Conservation (phyloP, 2,113 vertebrate genomes). For the Terrapene triunguis region DNA sequence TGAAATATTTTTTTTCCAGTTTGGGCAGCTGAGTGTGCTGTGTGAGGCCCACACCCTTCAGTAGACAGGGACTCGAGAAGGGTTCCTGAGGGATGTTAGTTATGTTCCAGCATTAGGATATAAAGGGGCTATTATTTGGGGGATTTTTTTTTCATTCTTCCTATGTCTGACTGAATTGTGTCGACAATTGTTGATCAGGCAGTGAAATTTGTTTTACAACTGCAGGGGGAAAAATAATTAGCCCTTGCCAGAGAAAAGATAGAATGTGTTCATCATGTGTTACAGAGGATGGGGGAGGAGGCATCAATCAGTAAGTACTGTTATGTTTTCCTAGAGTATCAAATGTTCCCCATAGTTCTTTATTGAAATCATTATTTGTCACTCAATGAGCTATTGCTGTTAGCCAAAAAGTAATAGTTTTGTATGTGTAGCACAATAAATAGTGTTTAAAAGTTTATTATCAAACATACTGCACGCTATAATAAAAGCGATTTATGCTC, state of each 20-base stretch:
- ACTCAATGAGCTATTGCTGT: slow-evolving; percentile 26
- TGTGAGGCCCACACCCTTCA: neutral
- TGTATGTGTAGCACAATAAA: slow-evolving; percentile 53
- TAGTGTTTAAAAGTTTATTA: slow-evolving; percentile 71
- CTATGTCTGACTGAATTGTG: neutral
- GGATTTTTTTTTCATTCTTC: neutral
- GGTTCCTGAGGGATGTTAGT: neutral
- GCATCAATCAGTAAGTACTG: neutral
- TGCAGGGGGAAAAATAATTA: slow-evolving; percentile 32
- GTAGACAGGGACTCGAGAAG: neutral
- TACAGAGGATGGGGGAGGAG: neutral
- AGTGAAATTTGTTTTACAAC: slow-evolving; percentile 23
- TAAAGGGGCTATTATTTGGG: neutral
- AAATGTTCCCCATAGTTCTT: slow-evolving; percentile 39
- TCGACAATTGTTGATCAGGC: slow-evolving; percentile 29
- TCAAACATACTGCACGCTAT: slow-evolving; percentile 28
- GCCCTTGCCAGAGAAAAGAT: slow-evolving; percentile 8
- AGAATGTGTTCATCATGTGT: slow-evolving; percentile 8
- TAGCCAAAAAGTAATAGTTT: slow-evolving; percentile 59
- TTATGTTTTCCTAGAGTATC: neutral
- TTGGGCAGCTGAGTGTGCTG: neutral
- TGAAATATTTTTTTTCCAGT: neutral
- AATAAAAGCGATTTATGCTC: slow-evolving; percentile 62
- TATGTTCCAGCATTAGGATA: neutral
- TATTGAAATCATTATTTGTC: slow-evolving; percentile 58